These are phyloP conservation scores for Eptesicus fuscus DNA, from an alignment of 2,113 vertebrate genomes.

Conservation along the genomic window DNA sequence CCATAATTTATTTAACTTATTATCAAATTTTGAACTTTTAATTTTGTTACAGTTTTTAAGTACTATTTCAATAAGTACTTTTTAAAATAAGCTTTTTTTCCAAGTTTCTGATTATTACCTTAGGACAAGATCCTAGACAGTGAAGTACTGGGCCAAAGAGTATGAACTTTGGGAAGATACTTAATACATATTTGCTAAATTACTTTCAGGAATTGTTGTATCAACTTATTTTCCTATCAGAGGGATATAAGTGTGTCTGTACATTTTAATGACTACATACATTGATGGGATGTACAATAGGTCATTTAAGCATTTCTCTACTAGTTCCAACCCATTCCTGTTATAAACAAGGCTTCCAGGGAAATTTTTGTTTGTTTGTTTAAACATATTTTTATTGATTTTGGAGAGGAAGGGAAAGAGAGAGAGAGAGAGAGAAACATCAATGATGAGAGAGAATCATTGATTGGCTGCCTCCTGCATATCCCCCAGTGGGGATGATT, in stretches of 20 bases:
- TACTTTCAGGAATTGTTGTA: not conserved
- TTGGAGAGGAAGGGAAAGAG: no score
- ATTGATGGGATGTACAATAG: not conserved
- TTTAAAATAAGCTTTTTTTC: not conserved
- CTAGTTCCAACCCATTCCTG: not conserved
- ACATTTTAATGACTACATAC: not conserved
- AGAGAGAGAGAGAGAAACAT: no score
- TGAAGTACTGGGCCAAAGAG: not conserved
- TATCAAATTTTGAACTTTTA: not conserved
- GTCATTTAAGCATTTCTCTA: not conserved
- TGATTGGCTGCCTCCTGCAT: no score
- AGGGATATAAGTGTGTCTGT: not conserved
- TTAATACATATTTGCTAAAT: not conserved
- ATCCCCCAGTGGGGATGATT: no score
- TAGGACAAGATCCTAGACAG: not conserved
- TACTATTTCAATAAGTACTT: conserved; percentile 13
- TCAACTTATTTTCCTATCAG: not conserved
- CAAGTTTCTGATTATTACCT: not conserved
- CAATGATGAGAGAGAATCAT: no score
- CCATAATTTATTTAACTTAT: not conserved
- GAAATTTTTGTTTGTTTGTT: no score
- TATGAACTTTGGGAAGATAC: not conserved
- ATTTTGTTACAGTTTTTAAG: not conserved
- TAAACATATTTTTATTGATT: no score
- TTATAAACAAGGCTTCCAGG: not conserved